phyloP scores from a whole-genome alignment of 2,113 vertebrate species.

The Suncus etruscus region DNA sequence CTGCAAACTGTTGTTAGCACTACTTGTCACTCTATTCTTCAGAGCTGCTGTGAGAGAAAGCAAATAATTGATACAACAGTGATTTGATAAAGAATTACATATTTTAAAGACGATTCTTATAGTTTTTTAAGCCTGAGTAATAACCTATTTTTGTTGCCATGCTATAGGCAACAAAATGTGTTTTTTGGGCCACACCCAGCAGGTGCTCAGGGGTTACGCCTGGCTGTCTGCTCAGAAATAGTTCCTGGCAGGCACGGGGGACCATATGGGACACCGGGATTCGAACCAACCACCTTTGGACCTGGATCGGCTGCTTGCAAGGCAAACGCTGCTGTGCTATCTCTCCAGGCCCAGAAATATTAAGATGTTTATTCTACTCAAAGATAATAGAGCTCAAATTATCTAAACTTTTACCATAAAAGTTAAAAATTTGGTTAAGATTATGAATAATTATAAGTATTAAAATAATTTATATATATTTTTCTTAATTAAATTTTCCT shows the following conservation, averaged over 20 bases:
- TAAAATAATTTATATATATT: conserved; percentile 49
- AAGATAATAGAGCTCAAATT: conserved; percentile 21
- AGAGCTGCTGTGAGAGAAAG: not conserved
- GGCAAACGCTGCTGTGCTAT: too few relatives aligned
- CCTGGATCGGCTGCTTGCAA: too few relatives aligned
- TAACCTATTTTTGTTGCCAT: conserved; percentile 9
- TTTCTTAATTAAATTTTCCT: not conserved
- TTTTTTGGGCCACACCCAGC: too few relatives aligned
- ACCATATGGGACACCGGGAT: too few relatives aligned
- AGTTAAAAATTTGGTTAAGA: conserved; percentile 9
- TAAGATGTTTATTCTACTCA: conserved; percentile 43
- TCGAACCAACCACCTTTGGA: too few relatives aligned
- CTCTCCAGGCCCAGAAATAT: too few relatives aligned
- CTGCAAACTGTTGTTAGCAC: not conserved
- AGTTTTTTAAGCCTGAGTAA: not conserved
- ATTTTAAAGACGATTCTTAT: conserved; percentile 53
- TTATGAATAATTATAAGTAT: conserved; percentile 50
- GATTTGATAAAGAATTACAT: conserved; percentile 31
- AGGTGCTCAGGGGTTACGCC: too few relatives aligned
- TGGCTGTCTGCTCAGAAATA: too few relatives aligned
- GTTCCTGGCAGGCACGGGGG: too few relatives aligned
- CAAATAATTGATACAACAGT: not conserved
- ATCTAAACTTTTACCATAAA: conserved; percentile 1
- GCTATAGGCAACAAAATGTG: too few relatives aligned
- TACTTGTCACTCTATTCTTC: not conserved